phyloP scores from a whole-genome alignment of 2,113 vertebrate genomes.

The Mesembrinibis cayennensis region DNA sequence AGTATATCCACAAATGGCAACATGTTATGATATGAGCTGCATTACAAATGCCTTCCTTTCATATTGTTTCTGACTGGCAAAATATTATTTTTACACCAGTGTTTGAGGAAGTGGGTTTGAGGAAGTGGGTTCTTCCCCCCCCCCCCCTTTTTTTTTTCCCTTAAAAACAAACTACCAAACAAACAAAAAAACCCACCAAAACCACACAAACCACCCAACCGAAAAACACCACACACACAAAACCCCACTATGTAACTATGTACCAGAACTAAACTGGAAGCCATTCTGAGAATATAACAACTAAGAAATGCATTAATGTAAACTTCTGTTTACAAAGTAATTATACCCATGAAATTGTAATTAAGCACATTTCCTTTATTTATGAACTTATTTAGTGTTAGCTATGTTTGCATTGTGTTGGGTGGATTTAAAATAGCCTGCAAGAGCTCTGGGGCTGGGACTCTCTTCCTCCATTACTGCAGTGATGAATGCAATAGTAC shows the following conservation, averaged over 20 bases:
- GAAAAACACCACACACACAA: background rate
- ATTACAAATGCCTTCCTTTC: background rate
- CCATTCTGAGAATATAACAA: background rate
- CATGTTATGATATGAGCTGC: accelerated
- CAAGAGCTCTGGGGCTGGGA: background rate
- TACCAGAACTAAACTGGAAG: background rate
- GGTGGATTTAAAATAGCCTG: background rate
- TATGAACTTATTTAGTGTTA: background rate
- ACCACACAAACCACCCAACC: background rate
- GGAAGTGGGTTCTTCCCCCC: background rate
- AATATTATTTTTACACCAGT: background rate
- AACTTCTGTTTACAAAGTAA: background rate
- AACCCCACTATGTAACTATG: background rate
- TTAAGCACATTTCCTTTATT: background rate
- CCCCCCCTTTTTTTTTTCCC: background rate
- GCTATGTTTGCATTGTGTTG: background rate
- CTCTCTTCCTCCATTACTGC: background rate
- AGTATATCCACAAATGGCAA: background rate
- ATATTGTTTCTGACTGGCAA: background rate
- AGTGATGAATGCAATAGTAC: background rate
- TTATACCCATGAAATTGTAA: background rate
- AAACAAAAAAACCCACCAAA: background rate
- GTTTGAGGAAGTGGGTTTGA: background rate
- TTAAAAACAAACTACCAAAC: background rate
- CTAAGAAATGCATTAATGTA: background rate